Conservation (phyloP, 2,888 invertebrate species). For the Amiota minor region DNA sequence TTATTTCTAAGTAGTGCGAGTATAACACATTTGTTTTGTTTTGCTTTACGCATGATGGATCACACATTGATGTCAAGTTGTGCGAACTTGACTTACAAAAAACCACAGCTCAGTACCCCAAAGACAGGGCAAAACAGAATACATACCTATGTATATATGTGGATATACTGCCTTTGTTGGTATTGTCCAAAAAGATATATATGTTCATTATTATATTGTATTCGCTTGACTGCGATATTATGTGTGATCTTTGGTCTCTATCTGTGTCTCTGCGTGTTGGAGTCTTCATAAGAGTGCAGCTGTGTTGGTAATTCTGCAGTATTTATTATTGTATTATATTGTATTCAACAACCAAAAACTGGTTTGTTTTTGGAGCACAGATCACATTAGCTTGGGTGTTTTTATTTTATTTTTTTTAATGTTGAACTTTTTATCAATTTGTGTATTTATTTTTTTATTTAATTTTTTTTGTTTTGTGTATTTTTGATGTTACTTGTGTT, state of each 20-base stretch:
- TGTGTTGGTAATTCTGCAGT: constrained; percentile 1
- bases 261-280: neutral
- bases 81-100: constrained; percentile 23
- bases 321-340: neutral
- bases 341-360: constrained; percentile 6
- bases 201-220: neutral
- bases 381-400: constrained; percentile 9
- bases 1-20: too few species aligned
- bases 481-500: neutral
- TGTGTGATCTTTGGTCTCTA: neutral
- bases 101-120: neutral
- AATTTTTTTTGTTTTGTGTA: neutral
- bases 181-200: neutral
- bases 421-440: neutral
- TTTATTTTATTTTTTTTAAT: constrained; percentile 6
- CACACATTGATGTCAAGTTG: neutral
- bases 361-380: constrained; percentile 22
- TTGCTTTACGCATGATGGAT: too few species aligned
- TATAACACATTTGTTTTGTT: too few species aligned
- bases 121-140: neutral
- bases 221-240: neutral
- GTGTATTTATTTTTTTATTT: neutral
- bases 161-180: too few species aligned
- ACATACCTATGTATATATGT: too few species aligned
- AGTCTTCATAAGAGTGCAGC: neutral